Evolutionary conservation across 2,888 invertebrate species (phyloP), one percentile per base, ranked within the genome.

Genomic region (Plemyria rubiginata): DNA sequence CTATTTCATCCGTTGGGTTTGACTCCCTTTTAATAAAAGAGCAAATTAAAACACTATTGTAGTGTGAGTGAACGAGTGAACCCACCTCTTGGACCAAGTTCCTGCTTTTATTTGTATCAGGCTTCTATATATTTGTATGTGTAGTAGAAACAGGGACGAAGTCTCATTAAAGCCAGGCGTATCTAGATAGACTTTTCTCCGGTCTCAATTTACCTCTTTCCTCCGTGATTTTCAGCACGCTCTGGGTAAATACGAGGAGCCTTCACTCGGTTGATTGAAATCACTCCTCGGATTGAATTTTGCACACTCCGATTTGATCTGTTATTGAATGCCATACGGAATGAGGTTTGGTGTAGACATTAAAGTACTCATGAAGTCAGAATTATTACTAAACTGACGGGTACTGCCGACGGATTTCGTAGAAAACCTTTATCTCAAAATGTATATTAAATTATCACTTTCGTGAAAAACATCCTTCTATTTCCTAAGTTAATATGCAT

Each of bases 241-340:
- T 43, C 43, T 16, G 16, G 36, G 41, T 57, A 51, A 36, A 45
- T 38, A 50, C 56, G 29, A 32, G 1, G 12, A 32, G 16, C 32
- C 36, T 45, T 49, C 32, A 51, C 57, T 32, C 15, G 22, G 22
- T 45, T 6, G 54, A 55, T 55, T 55, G 54, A 55, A 55, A 55
- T 22, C 48, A 55, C 54, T 55, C 48, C 28, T 29, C 55, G 13
- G 28, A 55, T 46, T 52, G 51, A 51, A 57, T 43, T 57, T 57
- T 22, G 41, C 57, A 57, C 46, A 13, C 56, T 50, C 40, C 50
- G 16, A 45, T 48, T n/a, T n/a, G 48, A 56, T 51, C 45, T 15
- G 13, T 51, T 38, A 51, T 32, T n/a, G 57, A n/a, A 52, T 13
- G 38, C 38, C 11, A 36, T 54, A 16, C 15, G 36, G 15, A 12